Conservation (phyloP, 2,113 vertebrate species). For the Lagopus muta region DNA sequence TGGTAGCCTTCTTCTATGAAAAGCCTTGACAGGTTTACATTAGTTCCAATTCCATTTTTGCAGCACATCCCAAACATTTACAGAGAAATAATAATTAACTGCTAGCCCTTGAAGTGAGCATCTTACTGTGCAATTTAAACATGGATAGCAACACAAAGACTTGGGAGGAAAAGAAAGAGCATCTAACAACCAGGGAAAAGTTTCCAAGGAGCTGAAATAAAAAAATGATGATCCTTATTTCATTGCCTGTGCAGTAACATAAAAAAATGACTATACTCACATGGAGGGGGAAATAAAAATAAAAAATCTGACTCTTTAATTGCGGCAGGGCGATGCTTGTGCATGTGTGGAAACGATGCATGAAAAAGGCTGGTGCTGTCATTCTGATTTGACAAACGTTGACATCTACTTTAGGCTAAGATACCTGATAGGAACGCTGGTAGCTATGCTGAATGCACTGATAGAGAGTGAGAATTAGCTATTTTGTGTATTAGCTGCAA, state of each 20-base stretch:
- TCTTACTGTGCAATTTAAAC: neutral
- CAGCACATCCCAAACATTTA: neutral
- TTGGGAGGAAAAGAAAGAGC: neutral
- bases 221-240: neutral
- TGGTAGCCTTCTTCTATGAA: neutral
- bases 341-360: rapidly evolving
- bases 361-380: neutral
- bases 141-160: neutral
- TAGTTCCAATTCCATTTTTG: neutral
- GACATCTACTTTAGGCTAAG: neutral
- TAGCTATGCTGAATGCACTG: neutral
- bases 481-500: neutral
- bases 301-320: neutral
- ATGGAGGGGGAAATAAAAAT: neutral
- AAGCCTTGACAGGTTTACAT: neutral
- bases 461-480: neutral
- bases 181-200: neutral
- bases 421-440: neutral
- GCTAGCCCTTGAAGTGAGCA: neutral
- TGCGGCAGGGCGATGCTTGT: neutral
- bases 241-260: neutral
- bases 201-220: neutral
- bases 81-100: neutral
- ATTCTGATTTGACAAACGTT: neutral
- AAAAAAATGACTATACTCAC: neutral